Percentiles rank a stretch among this genome's conserved stretches.
Evolutionary conservation across 2,888 invertebrate genomes (phyloP).

Genomic region (Adineta ricciae): DNA sequence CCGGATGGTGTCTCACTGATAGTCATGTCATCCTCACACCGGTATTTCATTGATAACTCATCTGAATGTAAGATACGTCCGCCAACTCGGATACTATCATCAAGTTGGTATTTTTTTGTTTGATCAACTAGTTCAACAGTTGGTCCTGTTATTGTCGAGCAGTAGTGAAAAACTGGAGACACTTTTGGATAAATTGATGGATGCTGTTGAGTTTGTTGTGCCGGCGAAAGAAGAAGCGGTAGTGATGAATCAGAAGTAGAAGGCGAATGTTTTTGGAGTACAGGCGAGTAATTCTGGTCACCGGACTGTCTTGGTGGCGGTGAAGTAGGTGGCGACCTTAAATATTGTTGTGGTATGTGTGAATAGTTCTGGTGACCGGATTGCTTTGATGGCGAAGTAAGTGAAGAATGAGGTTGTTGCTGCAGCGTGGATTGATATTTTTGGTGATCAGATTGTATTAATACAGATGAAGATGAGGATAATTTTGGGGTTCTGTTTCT

Average conservation of each 20-base stretch:
- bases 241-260: not conserved
- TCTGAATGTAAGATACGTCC: not conserved
- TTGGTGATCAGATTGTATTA: too few species aligned
- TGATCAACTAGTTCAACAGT: not conserved
- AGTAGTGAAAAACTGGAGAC: not conserved
- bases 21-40: not conserved
- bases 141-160: not conserved
- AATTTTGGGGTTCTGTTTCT: not conserved
- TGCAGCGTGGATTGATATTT: too few species aligned
- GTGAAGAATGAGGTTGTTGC: too few species aligned
- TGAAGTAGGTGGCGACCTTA: too few species aligned
- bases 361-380: too few species aligned
- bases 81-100: not conserved
- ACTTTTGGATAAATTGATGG: not conserved
- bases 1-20: not conserved
- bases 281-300: not conserved
- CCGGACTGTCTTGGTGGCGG: not conserved
- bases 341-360: too few species aligned
- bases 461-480: not conserved
- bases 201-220: not conserved
- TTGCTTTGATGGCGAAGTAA: too few species aligned
- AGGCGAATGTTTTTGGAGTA: not conserved
- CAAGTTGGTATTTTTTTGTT: not conserved
- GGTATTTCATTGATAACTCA: not conserved
- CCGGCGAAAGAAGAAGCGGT: not conserved